Evolutionary conservation across 2,113 vertebrate genomes (phyloP).

Genomic region (Thymallus thymallus): DNA sequence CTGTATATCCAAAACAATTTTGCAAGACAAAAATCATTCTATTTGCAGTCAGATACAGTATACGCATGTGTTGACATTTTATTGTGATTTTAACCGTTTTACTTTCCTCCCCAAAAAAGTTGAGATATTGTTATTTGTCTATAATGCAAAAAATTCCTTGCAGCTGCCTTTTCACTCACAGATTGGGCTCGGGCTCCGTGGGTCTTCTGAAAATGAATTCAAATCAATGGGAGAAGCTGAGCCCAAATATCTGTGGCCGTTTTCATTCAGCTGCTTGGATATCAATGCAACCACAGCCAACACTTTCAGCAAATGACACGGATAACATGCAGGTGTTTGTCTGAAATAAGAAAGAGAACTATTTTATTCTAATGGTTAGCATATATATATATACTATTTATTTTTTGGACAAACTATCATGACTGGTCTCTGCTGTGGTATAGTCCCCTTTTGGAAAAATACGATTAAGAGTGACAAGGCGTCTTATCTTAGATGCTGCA

Average conservation of each 20-base stretch:
- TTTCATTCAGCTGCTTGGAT: slow-evolving; percentile 49
- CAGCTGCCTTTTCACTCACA: slow-evolving; percentile 43
- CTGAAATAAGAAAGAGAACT: slow-evolving; percentile 52
- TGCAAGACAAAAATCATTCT: slow-evolving; percentile 5
- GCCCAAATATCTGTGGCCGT: slow-evolving; percentile 65
- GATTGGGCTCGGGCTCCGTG: slow-evolving; percentile 20
- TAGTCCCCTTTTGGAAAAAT: not conserved
- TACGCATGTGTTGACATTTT: slow-evolving; percentile 7
- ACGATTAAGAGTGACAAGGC: not conserved
- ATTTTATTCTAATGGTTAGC: not conserved
- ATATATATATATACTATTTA: not conserved
- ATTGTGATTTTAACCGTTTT: not conserved
- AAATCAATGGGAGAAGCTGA: slow-evolving; percentile 48
- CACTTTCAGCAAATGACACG: slow-evolving; percentile 47
- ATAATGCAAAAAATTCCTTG: slow-evolving; percentile 18
- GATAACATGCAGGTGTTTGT: slow-evolving; percentile 52
- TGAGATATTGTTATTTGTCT: slow-evolving; percentile 24
- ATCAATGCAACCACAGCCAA: slow-evolving; percentile 38
- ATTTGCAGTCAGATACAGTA: not conserved
- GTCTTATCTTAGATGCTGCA: not conserved
- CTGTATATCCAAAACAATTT: not conserved
- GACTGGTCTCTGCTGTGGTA: not conserved
- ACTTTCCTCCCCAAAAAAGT: slow-evolving; percentile 4
- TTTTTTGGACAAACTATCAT: not conserved
- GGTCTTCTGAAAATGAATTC: slow-evolving; percentile 53